Base-by-base conservation (phyloP, 2,888 invertebrate species). In the Autographa gamma region DNA sequence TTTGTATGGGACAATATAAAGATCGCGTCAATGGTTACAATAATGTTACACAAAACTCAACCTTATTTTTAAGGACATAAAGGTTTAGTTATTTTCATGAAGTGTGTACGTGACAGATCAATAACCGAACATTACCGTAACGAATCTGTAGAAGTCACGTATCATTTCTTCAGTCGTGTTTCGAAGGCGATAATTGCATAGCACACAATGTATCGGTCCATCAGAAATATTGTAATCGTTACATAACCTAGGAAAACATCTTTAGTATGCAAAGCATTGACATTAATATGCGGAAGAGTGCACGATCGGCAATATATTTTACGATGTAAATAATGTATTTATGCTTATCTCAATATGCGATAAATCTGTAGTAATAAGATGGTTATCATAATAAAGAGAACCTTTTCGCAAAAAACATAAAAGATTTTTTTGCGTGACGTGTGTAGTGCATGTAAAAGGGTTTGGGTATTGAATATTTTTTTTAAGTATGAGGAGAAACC, bases 161-260 rank as follows among this genome's bases (percentile, higher is more conserved):
- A 34, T 38, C 19, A 60, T 61, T 64, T 48, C 64, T 52, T 61
- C 72, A 75, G 54, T 19, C 54, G 65, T 48, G 19, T 68, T 54
- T 14, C 58, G 41, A 59, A 71, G 38, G 14, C 19, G 31, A 31
- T 79, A 66, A 65, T 60, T 60, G 32, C n/a, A 68, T 43, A 61
- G 59, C 16, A 2, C 41, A 38, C 41, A 63, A 66, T 70, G 25
- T 69, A 64, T 16, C 14, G 58, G n/a, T 34, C 43, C 25, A 63
- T 67, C 69, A 70, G 56, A 13, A 58, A 58, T n/a, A 43, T n/a
- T 58, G 67, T 13, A 52, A 70, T 74, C 18, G 71, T 72, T 62
- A 69, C 56, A 71, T 75, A 80, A 77, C 63, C 66, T 59, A 2
- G 52, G 16, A 31, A 69, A 71, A 69, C 62, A 60, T 16, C 18